A percentile compares a stretch with the other conserved stretches of the same genome.
Evolutionary conservation across 2,797 vertebrate species (phyloP).

Genomic region (Semotilus atromaculatus): DNA sequence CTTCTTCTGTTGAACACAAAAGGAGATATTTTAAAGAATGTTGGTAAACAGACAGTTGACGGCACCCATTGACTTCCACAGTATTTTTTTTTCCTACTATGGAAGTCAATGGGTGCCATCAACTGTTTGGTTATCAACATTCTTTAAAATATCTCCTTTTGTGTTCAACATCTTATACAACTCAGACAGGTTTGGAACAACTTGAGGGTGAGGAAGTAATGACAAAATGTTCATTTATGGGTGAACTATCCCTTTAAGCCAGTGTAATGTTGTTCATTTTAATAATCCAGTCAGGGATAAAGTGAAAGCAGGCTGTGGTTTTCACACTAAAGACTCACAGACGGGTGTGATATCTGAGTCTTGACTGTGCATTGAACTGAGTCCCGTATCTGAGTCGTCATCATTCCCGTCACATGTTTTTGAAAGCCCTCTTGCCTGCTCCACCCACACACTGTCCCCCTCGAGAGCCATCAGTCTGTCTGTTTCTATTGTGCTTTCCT

Average conservation of each 20-base stretch:
- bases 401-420: slow-evolving; percentile 85
- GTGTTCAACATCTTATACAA: neutral
- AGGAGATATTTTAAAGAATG: neutral
- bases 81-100: neutral
- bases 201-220: no score
- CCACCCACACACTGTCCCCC: slow-evolving; percentile 78
- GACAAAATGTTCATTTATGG: no score
- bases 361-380: slow-evolving; percentile 99
- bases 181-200: neutral
- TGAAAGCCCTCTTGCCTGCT: slow-evolving; percentile 80
- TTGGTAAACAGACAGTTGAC: neutral
- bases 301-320: neutral
- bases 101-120: neutral
- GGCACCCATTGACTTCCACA: no score
- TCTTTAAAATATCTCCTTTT: neutral
- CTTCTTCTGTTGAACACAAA: neutral
- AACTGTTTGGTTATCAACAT: neutral
- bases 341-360: slow-evolving; percentile 92
- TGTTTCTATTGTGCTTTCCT: slow-evolving; percentile 54
- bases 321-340: slow-evolving; percentile 91
- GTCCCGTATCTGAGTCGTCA: slow-evolving; percentile 95
- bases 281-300: neutral
- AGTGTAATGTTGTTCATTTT: neutral
- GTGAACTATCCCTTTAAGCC: neutral
- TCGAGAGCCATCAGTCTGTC: slow-evolving; percentile 58